phyloP scores from a whole-genome alignment of 2,113 vertebrate species.

The Hiodon alosoides region DNA sequence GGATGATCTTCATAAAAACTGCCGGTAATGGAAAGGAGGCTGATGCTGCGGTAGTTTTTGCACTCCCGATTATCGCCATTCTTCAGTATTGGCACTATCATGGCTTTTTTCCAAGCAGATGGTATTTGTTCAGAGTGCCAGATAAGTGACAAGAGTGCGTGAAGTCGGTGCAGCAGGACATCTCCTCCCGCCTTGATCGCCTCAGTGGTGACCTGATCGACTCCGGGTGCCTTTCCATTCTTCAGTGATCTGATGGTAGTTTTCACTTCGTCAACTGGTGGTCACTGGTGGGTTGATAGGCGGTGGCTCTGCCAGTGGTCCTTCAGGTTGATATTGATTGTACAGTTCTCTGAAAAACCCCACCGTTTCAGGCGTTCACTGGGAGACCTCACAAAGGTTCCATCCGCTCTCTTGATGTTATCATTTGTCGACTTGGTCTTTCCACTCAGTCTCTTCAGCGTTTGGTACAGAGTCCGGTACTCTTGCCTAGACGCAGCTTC shows the following conservation, averaged over 20 bases:
- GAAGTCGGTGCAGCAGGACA: neutral
- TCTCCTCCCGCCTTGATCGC: constrained; percentile 2
- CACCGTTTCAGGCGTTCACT: neutral
- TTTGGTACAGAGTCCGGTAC: neutral
- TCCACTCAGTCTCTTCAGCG: neutral
- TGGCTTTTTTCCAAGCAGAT: neutral
- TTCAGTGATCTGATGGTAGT: constrained; percentile 1
- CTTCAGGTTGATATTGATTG: neutral
- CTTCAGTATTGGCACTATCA: neutral
- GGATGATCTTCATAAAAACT: constrained; percentile 2
- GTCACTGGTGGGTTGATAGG: no score
- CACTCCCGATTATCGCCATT: neutral
- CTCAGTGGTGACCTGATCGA: neutral
- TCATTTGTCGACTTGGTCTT: neutral
- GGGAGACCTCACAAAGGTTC: neutral
- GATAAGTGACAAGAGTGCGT: neutral
- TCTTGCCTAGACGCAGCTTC: neutral
- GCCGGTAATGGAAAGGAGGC: neutral
- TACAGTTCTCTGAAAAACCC: neutral
- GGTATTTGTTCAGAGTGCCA: neutral
- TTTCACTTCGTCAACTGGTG: neutral
- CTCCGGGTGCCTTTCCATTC: constrained; percentile 1
- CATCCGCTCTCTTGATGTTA: neutral
- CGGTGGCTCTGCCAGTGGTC: no score
- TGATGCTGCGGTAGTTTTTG: neutral